Conservation (phyloP, 2,888 invertebrate genomes). For the Trilocha varians region DNA sequence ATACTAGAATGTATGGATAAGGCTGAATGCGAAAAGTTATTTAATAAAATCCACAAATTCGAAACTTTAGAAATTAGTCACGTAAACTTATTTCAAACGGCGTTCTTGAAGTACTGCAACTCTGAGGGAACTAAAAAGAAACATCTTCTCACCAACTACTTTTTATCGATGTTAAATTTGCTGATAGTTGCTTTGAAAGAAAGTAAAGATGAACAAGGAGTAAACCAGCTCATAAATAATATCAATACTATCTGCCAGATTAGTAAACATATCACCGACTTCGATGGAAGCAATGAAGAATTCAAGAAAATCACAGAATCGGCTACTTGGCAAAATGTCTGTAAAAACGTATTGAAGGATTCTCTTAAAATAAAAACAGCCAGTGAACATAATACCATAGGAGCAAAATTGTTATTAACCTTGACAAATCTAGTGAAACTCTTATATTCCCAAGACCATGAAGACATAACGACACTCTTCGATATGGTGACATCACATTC, state of each 20-base stretch:
- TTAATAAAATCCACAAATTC: constrained; percentile 76
- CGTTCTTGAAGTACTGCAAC: constrained; percentile 66
- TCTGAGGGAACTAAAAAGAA: constrained; percentile 37
- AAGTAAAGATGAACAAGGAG: constrained; percentile 27
- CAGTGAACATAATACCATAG: constrained; percentile 36
- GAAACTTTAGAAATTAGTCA: constrained; percentile 75
- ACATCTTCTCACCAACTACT: constrained; percentile 64
- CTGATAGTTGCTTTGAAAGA: constrained; percentile 63
- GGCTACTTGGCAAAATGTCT: constrained; percentile 73
- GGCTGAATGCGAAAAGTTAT: constrained; percentile 70
- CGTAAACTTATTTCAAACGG: constrained; percentile 64
- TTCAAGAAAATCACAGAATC: constrained; percentile 56
- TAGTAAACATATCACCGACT: constrained; percentile 33
- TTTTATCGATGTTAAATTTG: constrained; percentile 70
- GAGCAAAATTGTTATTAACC: constrained; percentile 68
- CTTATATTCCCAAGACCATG: constrained; percentile 63
- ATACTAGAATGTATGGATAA: constrained; percentile 74
- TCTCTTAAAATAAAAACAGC: constrained; percentile 69
- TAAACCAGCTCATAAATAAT: constrained; percentile 32
- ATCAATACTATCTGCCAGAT: constrained; percentile 44
- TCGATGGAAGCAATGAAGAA: constrained; percentile 33
- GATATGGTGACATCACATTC: constrained; percentile 86
- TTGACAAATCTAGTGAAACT: constrained; percentile 71
- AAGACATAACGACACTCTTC: constrained; percentile 71
- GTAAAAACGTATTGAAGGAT: constrained; percentile 77